Conservation (phyloP, 2,888 invertebrate species). For the Piscicola geometra region DNA sequence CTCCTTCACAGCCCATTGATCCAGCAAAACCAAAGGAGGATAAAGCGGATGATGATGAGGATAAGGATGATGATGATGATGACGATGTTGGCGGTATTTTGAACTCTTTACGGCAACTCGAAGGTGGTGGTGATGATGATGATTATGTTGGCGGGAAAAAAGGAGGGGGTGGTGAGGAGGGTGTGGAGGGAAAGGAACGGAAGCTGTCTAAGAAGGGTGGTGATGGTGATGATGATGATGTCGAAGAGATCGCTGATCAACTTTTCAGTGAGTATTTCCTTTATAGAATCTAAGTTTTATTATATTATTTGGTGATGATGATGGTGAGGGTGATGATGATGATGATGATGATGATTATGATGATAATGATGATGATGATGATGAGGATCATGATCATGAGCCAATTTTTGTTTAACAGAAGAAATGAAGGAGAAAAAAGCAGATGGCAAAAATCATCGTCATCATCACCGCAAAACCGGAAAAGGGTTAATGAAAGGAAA, state of each 20-base stretch:
- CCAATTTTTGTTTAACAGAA: neutral
- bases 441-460: neutral
- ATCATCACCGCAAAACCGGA: neutral
- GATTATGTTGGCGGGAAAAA: constrained; percentile 3
- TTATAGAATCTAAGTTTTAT: too few relatives aligned
- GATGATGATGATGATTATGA: too few relatives aligned
- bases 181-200: too few relatives aligned
- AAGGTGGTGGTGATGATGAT: constrained; percentile 17
- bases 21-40: too few relatives aligned
- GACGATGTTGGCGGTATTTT: constrained; percentile 1
- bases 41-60: neutral
- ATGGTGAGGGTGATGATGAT: too few relatives aligned
- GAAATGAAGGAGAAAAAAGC: constrained; percentile 6
- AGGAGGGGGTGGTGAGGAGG: constrained; percentile 37
- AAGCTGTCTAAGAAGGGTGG: too few relatives aligned
- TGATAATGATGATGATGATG: too few relatives aligned
- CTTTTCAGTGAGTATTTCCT: too few relatives aligned
- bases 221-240: too few relatives aligned
- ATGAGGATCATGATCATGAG: neutral
- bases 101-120: neutral
- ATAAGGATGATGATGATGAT: constrained; percentile 18
- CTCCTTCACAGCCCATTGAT: too few relatives aligned
- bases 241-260: too few relatives aligned
- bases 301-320: too few relatives aligned
- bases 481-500: neutral